These are phyloP conservation scores for Calcarius ornatus DNA, from an alignment of 2,113 vertebrate species.

Conservation along the genomic window DNA sequence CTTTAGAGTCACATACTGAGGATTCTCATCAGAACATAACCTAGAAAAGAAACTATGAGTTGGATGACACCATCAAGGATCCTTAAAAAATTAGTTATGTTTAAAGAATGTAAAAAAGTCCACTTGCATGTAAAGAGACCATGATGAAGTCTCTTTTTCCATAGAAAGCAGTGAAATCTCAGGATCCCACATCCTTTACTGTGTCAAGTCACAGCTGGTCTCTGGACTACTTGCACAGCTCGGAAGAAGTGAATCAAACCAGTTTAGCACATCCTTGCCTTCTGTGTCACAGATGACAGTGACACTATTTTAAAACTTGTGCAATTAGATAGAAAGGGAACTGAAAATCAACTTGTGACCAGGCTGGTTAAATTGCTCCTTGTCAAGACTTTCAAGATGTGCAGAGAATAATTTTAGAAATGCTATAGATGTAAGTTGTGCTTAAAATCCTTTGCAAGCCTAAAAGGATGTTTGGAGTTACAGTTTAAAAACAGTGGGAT, in stretches of 20 bases:
- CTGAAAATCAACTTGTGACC: not conserved
- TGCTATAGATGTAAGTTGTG: constrained; percentile 9
- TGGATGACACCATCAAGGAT: not conserved
- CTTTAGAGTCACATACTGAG: not conserved
- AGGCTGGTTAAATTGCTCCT: not conserved
- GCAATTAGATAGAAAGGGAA: not conserved
- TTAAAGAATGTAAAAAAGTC: not conserved
- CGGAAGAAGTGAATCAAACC: not conserved
- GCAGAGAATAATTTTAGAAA: constrained; percentile 43
- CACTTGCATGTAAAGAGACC: not conserved
- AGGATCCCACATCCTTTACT: not conserved
- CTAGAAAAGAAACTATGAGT: not conserved
- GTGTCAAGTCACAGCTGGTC: not conserved
- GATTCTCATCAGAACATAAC: not conserved
- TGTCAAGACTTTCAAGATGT: not conserved
- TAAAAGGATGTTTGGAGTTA: constrained; percentile 78
- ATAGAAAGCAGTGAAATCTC: not conserved
- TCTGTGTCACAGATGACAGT: not conserved
- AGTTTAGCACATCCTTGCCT: not conserved
- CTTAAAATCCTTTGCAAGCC: constrained; percentile 61
- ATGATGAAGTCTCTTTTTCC: not conserved
- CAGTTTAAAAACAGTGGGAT: constrained; percentile 77
- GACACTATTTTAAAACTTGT: not conserved
- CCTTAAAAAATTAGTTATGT: not conserved
- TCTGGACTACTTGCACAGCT: not conserved